phyloP scores from a whole-genome alignment of 53 echinoderm and acorn worm species.

The Pentamera pediparva region DNA sequence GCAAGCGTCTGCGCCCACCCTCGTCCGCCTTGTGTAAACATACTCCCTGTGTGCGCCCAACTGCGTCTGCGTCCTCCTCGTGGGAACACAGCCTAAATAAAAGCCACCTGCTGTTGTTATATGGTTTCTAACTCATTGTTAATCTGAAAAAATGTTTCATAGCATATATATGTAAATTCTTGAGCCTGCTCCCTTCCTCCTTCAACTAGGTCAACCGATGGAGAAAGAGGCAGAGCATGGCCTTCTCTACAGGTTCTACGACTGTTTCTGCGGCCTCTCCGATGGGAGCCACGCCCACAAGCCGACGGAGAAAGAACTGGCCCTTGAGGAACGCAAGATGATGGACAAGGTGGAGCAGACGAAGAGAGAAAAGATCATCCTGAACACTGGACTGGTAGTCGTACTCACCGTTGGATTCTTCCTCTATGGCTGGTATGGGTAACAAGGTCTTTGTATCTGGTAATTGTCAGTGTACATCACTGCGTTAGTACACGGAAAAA shows the following conservation, averaged over 20 bases:
- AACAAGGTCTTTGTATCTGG: too few relatives aligned
- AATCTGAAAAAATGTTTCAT: too few relatives aligned
- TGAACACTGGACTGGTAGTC: constrained; percentile 50
- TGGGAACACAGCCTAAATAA: too few relatives aligned
- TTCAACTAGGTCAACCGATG: background rate
- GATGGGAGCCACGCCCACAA: constrained; percentile 34
- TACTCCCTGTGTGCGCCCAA: too few relatives aligned
- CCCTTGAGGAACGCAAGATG: constrained; percentile 42
- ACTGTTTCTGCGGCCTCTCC: constrained; percentile 90
- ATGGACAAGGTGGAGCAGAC: constrained; percentile 63
- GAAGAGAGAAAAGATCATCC: constrained; percentile 49
- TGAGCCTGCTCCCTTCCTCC: background rate
- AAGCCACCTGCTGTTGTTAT: too few relatives aligned
- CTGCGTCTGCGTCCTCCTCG: too few relatives aligned
- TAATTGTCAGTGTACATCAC: too few relatives aligned
- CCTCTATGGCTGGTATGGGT: constrained; percentile 62
- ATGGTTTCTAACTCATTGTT: too few relatives aligned
- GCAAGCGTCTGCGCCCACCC: too few relatives aligned
- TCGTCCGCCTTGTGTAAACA: too few relatives aligned
- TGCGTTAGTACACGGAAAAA: too few relatives aligned
- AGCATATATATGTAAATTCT: background rate
- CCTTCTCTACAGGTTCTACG: constrained; percentile 39
- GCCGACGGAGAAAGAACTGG: constrained; percentile 44
- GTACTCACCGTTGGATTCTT: constrained; percentile 58
- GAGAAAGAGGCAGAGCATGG: background rate